These are phyloP conservation scores for Bombus picipes DNA, from an alignment of 1,140 invertebrate genomes.

Conservation along the genomic window DNA sequence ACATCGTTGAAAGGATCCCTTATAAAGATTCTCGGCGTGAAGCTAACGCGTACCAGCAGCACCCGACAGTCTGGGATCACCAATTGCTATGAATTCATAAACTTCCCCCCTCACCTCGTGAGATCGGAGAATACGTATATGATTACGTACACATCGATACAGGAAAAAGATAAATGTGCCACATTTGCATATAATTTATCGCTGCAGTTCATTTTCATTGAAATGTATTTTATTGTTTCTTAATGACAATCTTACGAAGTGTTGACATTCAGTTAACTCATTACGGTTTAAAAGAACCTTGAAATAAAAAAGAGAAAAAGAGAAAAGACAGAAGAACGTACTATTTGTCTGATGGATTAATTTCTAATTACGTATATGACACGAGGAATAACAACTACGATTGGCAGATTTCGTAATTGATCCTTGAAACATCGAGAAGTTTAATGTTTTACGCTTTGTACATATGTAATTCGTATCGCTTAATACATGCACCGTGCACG, in stretches of 20 bases:
- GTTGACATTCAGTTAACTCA: neutral
- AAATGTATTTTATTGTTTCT: neutral
- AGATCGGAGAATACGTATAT: neutral
- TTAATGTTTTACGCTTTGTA: too few species aligned
- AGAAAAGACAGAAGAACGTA: neutral
- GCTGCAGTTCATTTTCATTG: neutral
- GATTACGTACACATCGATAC: neutral
- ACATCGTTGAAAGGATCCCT: slow-evolving; percentile 7
- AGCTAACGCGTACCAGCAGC: neutral
- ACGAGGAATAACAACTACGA: too few species aligned
- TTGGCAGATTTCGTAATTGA: too few species aligned
- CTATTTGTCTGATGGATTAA: neutral
- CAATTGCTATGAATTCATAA: slow-evolving; percentile 19
- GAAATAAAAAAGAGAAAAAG: neutral
- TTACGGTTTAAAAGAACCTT: neutral
- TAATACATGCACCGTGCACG: too few species aligned
- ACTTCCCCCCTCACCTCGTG: neutral
- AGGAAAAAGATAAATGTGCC: slow-evolving; percentile 7
- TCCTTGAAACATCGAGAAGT: too few species aligned
- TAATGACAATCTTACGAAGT: neutral
- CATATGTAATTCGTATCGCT: too few species aligned
- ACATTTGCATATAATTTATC: slow-evolving; percentile 18
- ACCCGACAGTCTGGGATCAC: neutral
- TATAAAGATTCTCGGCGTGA: slow-evolving; percentile 9
- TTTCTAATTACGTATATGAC: too few species aligned